Evolutionary conservation across 2,888 invertebrate species (phyloP).

Genomic region (Drosophila multiciliata): DNA sequence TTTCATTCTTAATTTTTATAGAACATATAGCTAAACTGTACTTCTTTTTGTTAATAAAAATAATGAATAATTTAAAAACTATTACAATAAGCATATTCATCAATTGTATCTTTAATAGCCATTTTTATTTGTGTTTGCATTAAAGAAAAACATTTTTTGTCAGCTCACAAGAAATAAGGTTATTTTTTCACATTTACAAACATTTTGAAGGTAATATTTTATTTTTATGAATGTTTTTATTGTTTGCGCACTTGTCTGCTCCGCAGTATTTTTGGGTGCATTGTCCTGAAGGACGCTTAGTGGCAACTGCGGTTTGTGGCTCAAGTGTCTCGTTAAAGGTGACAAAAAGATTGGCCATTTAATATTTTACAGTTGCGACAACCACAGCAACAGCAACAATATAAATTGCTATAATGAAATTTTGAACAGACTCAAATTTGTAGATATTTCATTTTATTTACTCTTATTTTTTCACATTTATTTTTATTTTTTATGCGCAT

Average conservation of each 20-base stretch:
- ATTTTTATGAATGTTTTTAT: constrained; percentile 3
- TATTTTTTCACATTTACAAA: not conserved
- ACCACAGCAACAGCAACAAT: constrained; percentile 1
- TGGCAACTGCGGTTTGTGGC: constrained; percentile 24
- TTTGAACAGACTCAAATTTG: constrained; percentile 27
- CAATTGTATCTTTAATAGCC: not conserved
- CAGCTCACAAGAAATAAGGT: not conserved
- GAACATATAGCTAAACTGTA: not conserved
- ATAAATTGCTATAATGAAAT: constrained; percentile 43
- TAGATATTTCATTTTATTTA: constrained; percentile 35
- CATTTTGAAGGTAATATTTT: not conserved
- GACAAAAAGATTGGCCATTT: constrained; percentile 70
- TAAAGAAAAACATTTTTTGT: not conserved
- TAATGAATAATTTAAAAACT: not conserved
- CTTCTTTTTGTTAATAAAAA: not conserved
- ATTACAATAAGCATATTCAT: not conserved
- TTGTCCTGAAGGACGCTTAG: constrained; percentile 30
- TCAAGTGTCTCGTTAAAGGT: constrained; percentile 51
- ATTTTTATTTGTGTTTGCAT: not conserved
- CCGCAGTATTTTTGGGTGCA: constrained; percentile 29
- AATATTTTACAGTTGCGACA: constrained; percentile 47
- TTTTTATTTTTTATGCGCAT: constrained; percentile 26
- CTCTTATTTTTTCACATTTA: constrained; percentile 16
- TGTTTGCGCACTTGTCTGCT: constrained; percentile 28
- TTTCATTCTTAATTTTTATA: not conserved